phyloP scores from a whole-genome alignment of 1,140 invertebrate species.

The Papilio aristodemus region DNA sequence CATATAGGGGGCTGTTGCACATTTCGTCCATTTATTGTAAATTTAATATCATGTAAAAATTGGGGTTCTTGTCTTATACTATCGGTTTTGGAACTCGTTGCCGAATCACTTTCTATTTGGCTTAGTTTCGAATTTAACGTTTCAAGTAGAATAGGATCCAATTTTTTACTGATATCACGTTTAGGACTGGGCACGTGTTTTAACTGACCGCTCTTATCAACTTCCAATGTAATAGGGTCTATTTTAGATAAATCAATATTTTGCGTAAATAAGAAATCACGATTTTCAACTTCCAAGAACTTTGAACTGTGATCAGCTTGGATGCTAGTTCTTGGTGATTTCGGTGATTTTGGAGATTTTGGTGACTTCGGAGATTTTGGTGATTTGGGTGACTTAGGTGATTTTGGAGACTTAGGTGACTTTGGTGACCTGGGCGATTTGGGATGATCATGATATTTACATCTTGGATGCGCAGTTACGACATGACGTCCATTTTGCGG shows the following conservation, averaged over 20 bases:
- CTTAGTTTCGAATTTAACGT: slow-evolving; percentile 86
- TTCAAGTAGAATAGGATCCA: slow-evolving; percentile 84
- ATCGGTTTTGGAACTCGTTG: slow-evolving; percentile 85
- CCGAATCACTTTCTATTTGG: slow-evolving; percentile 86
- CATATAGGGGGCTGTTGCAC: slow-evolving; percentile 66
- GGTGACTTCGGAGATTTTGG: slow-evolving; percentile 82
- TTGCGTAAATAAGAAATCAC: slow-evolving; percentile 85
- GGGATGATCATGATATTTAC: slow-evolving; percentile 80
- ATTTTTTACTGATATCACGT: slow-evolving; percentile 83
- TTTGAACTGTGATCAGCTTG: slow-evolving; percentile 74
- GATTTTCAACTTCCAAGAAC: slow-evolving; percentile 75
- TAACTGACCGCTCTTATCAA: slow-evolving; percentile 83
- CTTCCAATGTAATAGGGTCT: slow-evolving; percentile 84
- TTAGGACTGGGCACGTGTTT: slow-evolving; percentile 84
- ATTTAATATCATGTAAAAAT: slow-evolving; percentile 80
- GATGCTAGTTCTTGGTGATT: slow-evolving; percentile 79
- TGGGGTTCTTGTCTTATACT: slow-evolving; percentile 83
- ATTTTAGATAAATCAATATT: slow-evolving; percentile 86
- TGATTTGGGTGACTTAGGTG: slow-evolving; percentile 79
- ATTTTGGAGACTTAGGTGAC: slow-evolving; percentile 82
- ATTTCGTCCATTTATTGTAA: slow-evolving; percentile 71
- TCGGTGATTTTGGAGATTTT: slow-evolving; percentile 82
- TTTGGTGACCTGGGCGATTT: slow-evolving; percentile 80
- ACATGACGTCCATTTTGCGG: slow-evolving; percentile 76
- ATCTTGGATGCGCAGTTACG: slow-evolving; percentile 70